Evolutionary conservation across 2,888 invertebrate genomes (phyloP).

Genomic region (Drosophila ustulata): DNA sequence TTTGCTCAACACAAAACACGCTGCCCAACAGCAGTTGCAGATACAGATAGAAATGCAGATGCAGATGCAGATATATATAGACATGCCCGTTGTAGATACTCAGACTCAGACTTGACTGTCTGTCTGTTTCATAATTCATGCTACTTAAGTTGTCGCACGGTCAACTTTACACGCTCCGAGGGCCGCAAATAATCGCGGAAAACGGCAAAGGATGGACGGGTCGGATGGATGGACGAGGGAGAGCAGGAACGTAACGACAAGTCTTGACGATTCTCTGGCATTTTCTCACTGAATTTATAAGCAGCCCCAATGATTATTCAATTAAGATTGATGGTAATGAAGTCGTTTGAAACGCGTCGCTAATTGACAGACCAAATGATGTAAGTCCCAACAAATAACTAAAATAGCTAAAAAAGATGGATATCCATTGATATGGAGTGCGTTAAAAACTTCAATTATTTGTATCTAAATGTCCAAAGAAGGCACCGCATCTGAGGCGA

Average conservation of each 20-base stretch:
- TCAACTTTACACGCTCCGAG: slow-evolving; percentile 55
- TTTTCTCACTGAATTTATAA: slow-evolving; percentile 58
- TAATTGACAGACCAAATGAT: slow-evolving; percentile 67
- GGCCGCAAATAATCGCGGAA: slow-evolving; percentile 54
- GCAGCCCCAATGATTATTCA: slow-evolving; percentile 72
- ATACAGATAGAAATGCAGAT: slow-evolving; percentile 41
- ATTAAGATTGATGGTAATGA: slow-evolving; percentile 80
- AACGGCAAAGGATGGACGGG: slow-evolving; percentile 15
- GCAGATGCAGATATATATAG: slow-evolving; percentile 52
- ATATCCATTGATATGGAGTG: slow-evolving; percentile 8
- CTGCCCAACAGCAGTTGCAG: slow-evolving; percentile 46
- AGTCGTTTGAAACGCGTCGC: slow-evolving; percentile 63
- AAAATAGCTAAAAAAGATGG: background rate
- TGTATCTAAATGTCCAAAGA: slow-evolving; percentile 35
- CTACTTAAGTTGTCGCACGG: slow-evolving; percentile 74
- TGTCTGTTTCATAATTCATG: slow-evolving; percentile 70
- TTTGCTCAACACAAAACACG: slow-evolving; percentile 66
- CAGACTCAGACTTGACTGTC: slow-evolving; percentile 22
- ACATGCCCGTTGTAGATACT: slow-evolving; percentile 40
- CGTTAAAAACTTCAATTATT: slow-evolving; percentile 10
- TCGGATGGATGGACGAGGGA: background rate
- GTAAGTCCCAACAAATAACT: slow-evolving; percentile 41
- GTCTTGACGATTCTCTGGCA: slow-evolving; percentile 39
- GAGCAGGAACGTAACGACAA: slow-evolving; percentile 5
- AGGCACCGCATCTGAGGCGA: slow-evolving; percentile 46